Base-by-base conservation (phyloP, 2,797 vertebrate species). In the Ctenopoma multispine region DNA sequence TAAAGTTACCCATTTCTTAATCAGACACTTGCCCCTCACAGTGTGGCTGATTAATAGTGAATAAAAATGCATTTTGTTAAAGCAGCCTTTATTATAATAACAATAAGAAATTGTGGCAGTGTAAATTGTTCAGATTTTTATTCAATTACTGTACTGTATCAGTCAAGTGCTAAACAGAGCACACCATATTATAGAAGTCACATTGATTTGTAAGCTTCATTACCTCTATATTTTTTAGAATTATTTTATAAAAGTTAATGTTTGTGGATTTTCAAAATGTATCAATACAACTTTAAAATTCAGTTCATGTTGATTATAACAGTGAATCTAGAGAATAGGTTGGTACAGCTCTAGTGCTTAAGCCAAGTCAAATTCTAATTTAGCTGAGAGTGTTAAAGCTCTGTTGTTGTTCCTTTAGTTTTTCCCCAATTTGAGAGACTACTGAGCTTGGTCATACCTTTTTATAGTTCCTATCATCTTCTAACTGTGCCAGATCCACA, bases 401-500 rank as follows among this genome's bases (percentile, higher is more conserved):
- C 27, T 51, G 9, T 50, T 54, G 18, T 49, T 75, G 49, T n/a
- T 24, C 10, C 15, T 29, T 31, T 29, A 18, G 10, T 17, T 53
- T 69, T 15, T 34, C 12, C 14, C 43, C 21, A 23, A 43, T 41
- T 38, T 75, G 40, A 46, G 64, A 56, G 48, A 62, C 27, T 31
- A 46, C 57, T 36, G 20, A 63, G 24, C 24, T 41, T 40, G n/a
- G 46, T 36, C 36, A 2, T 43, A 24, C n/a, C 31, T 44, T 74
- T 74, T 20, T 57, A 57, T 51, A 61, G 63, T 55, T 58, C 41
- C 17, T 24, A 56, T 50, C 6, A 0, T 36, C 46, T 31, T 36
- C 24, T 17, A 8, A 70, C 18, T 67, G 56, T 55, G 41, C 36
- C 23, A 43, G 48, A 64, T 48, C 48, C 61, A 57, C 53, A 68